Base-by-base conservation (phyloP, 2,888 invertebrate species). In the Rhagonycha lutea region DNA sequence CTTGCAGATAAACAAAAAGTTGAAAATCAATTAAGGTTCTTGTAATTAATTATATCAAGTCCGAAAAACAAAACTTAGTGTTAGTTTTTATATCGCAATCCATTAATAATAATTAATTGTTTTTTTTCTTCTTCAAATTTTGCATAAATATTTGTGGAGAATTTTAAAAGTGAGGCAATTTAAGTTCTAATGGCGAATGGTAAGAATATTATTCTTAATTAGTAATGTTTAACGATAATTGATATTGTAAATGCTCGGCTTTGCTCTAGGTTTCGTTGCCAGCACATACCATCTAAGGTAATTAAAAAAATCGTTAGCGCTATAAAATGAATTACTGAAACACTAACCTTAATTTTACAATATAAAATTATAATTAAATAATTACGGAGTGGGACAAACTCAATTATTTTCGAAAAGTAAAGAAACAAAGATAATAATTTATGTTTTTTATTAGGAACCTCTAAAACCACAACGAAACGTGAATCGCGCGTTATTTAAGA, bases 401-500 rank as follows among this genome's bases (percentile, higher is more conserved):
- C 7, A n/a, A 47, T 47, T 47, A n/a, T n/a, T 47, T 47, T 47
- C 7, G 47, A 47, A 47, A 32, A n/a, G 47, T 47, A n/a, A 47
- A 47, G 47, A 47, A 47, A n/a, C n/a, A 5, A 47, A 47, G 47
- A n/a, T 47, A 5, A 47, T 47, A 5, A 47, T 47, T 4, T n/a
- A 47, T 0, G 5, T 47, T n/a, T 7, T 47, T n/a, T 12, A 12
- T 47, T 47, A 4, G 47, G n/a, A 47, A 24, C 63, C 80, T 65
- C 8, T 24, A 65, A 80, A 83, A 85, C 85, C 85, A 80, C 85
- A 84, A 80, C 80, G 81, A 82, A 81, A 85, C 85, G 84, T 85
- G 85, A 81, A 84, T n/a, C n/a, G 47, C 5, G 47, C 47, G 47
- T 47, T 47, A 47, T 83, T 82, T 83, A 83, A 84, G 81, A 83